Evolutionary conservation across 1,140 invertebrate genomes (phyloP).

Genomic region (Gryllus bimaculatus): DNA sequence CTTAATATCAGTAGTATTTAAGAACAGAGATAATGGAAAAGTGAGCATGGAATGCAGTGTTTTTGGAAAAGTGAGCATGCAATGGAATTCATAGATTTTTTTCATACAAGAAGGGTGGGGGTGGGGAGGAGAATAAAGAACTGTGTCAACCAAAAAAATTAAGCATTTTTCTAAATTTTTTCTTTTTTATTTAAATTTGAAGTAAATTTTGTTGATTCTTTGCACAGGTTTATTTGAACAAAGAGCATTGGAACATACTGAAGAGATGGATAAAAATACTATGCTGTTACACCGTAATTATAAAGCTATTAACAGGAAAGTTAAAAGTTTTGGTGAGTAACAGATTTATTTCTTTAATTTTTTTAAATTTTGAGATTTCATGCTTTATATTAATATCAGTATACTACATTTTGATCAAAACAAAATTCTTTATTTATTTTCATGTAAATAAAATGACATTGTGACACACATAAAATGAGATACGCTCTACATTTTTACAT

Average conservation of each 20-base stretch:
- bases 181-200: too few relatives aligned
- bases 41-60: too few relatives aligned
- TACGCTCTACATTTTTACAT: not conserved
- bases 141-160: too few relatives aligned
- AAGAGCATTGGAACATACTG: conserved; percentile 28
- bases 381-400: not conserved
- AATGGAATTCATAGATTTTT: too few relatives aligned
- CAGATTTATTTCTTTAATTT: not conserved
- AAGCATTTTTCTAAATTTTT: too few relatives aligned
- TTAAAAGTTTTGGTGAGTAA: conserved; percentile 23
- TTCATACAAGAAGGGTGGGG: too few relatives aligned
- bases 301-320: conserved; percentile 25
- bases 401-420: too few relatives aligned
- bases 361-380: not conserved
- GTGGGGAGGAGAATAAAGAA: too few relatives aligned
- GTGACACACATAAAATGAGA: not conserved
- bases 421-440: not conserved
- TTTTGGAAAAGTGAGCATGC: too few relatives aligned
- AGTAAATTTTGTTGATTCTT: conserved; percentile 2
- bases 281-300: conserved; percentile 23
- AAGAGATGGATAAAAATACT: conserved; percentile 24
- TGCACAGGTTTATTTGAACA: conserved; percentile 32
- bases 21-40: too few relatives aligned
- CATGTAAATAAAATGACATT: not conserved
- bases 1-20: too few relatives aligned